Conservation (phyloP, 1,140 invertebrate genomes). For the Aplysia californica region DNA sequence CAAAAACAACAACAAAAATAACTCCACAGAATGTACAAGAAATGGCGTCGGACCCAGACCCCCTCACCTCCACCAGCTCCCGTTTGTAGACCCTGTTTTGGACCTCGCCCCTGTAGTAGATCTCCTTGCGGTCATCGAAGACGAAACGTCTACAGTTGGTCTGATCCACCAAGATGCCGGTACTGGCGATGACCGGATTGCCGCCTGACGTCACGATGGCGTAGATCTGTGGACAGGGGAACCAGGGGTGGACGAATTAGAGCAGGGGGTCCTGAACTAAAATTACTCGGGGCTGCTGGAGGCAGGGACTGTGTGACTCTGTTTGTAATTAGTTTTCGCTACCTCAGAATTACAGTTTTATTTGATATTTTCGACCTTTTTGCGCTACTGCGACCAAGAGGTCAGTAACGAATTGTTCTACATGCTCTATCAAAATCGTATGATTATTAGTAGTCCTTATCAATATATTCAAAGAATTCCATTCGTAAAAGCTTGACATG, state of each 20-base stretch:
- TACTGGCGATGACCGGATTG: slow-evolving; percentile 86
- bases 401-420: no score
- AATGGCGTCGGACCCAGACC: neutral
- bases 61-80: slow-evolving; percentile 77
- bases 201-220: slow-evolving; percentile 70
- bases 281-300: no score
- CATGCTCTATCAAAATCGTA: no score
- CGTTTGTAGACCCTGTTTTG: slow-evolving; percentile 90
- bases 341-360: no score
- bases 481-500: no score
- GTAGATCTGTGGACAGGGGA: slow-evolving; percentile 65
- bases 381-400: no score
- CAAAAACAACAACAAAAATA: neutral
- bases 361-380: no score
- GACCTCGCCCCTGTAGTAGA: slow-evolving; percentile 87
- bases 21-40: neutral
- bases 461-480: no score
- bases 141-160: slow-evolving; percentile 80
- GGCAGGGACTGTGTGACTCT: no score
- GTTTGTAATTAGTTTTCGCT: no score
- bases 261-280: no score
- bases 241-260: neutral
- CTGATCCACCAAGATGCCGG: slow-evolving; percentile 84
- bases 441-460: no score
- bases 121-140: slow-evolving; percentile 75